phyloP scores from a whole-genome alignment of 2,113 vertebrate genomes.

The Caranx ignobilis region DNA sequence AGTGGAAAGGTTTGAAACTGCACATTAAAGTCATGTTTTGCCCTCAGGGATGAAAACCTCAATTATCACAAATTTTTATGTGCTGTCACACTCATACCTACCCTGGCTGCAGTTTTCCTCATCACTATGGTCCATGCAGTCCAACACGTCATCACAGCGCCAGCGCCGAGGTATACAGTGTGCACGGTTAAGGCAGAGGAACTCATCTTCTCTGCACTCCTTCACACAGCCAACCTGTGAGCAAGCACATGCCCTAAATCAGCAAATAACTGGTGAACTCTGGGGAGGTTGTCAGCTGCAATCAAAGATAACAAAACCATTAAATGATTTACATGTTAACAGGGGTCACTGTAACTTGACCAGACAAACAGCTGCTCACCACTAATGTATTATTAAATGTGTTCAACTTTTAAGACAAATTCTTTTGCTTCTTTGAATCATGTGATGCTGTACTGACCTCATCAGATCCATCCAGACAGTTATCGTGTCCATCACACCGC shows the following conservation, averaged over 20 bases:
- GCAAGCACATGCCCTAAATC: conserved; percentile 39
- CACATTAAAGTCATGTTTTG: background rate
- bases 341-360: background rate
- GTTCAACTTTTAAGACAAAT: background rate
- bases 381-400: background rate
- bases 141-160: conserved; percentile 93
- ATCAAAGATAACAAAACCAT: conserved; percentile 14
- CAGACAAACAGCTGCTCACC: background rate
- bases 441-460: conserved; percentile 86
- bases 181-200: conserved; percentile 93
- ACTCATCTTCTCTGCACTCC: conserved; percentile 95
- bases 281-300: background rate
- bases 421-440: background rate
- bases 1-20: background rate
- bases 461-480: conserved; percentile 96
- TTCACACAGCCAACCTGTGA: conserved; percentile 92
- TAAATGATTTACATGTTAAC: conserved; percentile 4
- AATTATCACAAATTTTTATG: background rate
- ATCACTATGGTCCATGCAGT: conserved; percentile 96
- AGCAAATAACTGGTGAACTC: background rate
- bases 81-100: conserved; percentile 15
- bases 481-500: conserved; percentile 93
- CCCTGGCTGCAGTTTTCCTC: conserved; percentile 91
- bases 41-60: background rate
- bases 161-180: conserved; percentile 94